phyloP scores from a whole-genome alignment of 1,140 invertebrate species.

The Hylyphantes graminicola region DNA sequence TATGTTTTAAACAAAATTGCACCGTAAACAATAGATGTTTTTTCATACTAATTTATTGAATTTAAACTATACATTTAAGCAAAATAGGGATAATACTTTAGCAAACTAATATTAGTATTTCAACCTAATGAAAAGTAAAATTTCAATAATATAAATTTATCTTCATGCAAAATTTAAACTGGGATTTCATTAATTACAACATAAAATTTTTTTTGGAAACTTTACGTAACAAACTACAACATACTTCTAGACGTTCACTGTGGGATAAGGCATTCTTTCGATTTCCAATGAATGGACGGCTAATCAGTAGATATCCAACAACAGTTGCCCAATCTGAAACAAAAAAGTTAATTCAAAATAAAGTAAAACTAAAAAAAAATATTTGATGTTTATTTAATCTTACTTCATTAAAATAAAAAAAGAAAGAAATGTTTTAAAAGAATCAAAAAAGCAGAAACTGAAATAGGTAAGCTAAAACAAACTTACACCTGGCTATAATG shows the following conservation, averaged over 20 bases:
- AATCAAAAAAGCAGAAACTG: background rate
- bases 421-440: constrained; percentile 3
- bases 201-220: background rate
- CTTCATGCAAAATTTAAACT: no score
- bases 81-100: no score
- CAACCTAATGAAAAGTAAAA: no score
- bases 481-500: constrained; percentile 94
- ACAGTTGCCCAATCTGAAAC: constrained; percentile 89
- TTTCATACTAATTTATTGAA: no score
- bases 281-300: constrained; percentile 87
- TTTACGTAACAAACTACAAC: constrained; percentile 3
- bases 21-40: no score
- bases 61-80: no score
- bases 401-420: constrained; percentile 20
- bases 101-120: no score
- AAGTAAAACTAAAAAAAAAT: no score
- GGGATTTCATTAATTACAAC: no score
- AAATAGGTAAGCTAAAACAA: background rate
- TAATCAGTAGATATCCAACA: constrained; percentile 95
- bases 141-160: no score
- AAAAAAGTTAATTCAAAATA: constrained; percentile 34
- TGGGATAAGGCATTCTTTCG: constrained; percentile 71
- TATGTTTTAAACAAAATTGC: no score
- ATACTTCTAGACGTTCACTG: constrained; percentile 78
- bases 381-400: no score